phyloP scores from a whole-genome alignment of 30 jellyfish, hydroid and myxozoan genomes.

The Calvadosia cruxmelitensis region DNA sequence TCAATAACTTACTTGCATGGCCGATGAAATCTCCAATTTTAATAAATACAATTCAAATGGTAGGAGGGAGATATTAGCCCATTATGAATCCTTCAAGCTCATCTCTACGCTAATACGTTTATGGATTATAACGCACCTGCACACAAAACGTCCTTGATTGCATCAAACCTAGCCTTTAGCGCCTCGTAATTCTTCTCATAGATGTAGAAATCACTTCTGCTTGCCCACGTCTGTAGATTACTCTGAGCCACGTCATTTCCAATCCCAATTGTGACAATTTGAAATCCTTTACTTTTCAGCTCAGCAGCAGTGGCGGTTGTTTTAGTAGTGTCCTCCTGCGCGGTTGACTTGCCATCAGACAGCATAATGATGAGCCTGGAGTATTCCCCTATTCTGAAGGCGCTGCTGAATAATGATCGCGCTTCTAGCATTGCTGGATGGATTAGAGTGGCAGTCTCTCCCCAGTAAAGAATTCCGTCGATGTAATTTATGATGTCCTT shows the following conservation, averaged over 20 bases:
- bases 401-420: neutral
- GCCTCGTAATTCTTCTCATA: neutral
- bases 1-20: too few relatives aligned
- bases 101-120: neutral
- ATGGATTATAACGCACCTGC: neutral
- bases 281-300: neutral
- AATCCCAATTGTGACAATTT: constrained; percentile 33
- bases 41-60: too few relatives aligned
- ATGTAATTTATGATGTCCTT: neutral
- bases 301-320: neutral
- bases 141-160: neutral
- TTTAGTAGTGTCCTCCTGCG: neutral
- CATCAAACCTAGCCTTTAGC: neutral
- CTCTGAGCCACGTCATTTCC: constrained; percentile 22
- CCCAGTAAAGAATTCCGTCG: neutral
- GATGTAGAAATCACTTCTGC: constrained; percentile 21
- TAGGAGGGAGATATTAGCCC: too few relatives aligned
- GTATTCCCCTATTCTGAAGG: neutral
- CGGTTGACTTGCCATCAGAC: neutral
- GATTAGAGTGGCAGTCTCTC: neutral
- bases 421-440: neutral
- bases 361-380: neutral
- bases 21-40: too few relatives aligned
- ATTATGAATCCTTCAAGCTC: too few relatives aligned
- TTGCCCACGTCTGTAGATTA: constrained; percentile 37